Evolutionary conservation across 1,140 invertebrate genomes (phyloP), one percentile per base, ranked within the genome.

Genomic region (Zaprionus taronus): DNA sequence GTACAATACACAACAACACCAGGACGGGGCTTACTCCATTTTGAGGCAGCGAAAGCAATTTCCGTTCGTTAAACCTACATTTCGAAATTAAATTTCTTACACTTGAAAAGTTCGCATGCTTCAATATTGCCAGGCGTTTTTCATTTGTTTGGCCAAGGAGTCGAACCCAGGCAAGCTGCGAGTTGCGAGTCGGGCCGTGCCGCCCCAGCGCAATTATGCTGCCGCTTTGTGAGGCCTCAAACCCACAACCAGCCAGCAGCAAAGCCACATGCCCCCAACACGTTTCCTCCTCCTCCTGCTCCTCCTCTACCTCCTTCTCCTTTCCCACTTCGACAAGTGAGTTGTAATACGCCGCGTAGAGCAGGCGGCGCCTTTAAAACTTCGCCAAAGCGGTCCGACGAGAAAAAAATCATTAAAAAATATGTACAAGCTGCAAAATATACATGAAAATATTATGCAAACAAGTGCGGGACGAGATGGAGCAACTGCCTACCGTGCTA

Each of bases 21-120:
- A 41, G n/a, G 15, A 5, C 58, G 65, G 72, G 77, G 73, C 75
- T 87, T 78, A 81, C 78, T 70, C 64, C 78, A 79, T 67, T 86
- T 81, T 82, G 67, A 73, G 58, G 78, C 79, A 79, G 76, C 85
- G 79, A 91, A 90, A 89, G 85, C 85, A 89, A 89, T 89, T 89
- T 89, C 85, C 85, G 85, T 90, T 90, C 85, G 85, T 89, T 90
- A 89, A 89, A 89, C 85, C 85, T 89, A 85, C 85, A 90, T 90
- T 90, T 90, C 72, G 85, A 89, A 89, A 89, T 89, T 89, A 90
- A 85, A 89, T 89, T 89, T 89, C 87, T 89, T 89, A 85, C 85
- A 89, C 85, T 89, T 89, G 85, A 89, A 81, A 89, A 89, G 85
- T 85, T 90, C 55, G 84, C 81, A 53, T 66, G 79, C 75, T 84